These are phyloP conservation scores for Drosophila melanosoma DNA, from an alignment of 2,888 invertebrate species.

Conservation along the genomic window DNA sequence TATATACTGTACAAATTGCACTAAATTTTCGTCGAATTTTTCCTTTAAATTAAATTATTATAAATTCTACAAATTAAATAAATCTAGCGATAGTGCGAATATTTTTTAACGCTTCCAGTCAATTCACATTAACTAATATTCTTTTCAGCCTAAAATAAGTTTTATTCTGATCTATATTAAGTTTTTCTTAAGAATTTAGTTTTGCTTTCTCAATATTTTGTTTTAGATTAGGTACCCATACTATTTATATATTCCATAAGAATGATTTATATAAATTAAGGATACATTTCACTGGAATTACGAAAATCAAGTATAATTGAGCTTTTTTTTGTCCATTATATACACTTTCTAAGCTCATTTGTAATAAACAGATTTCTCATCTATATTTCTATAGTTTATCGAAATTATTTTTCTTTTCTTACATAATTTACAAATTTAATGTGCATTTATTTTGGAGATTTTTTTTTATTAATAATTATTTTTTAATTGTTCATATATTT, in stretches of 20 bases:
- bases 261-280: background rate
- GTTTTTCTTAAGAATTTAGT: background rate
- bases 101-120: background rate
- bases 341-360: background rate
- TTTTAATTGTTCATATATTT: background rate
- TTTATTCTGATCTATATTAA: background rate
- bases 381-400: background rate
- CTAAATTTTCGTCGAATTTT: background rate
- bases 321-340: accelerated
- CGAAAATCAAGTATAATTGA: background rate
- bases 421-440: background rate
- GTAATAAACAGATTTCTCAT: background rate
- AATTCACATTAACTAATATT: background rate
- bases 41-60: background rate
- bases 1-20: background rate
- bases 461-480: background rate
- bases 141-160: background rate
- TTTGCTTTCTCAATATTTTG: background rate
- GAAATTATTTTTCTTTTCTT: background rate
- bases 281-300: background rate
- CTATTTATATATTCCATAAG: background rate
- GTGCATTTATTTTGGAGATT: background rate
- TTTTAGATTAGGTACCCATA: background rate
- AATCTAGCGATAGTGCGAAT: too few relatives aligned
- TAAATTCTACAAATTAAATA: too few relatives aligned